A percentile compares a stretch with the other conserved stretches of the same genome.
Conservation (phyloP, 2,888 invertebrate species). For the Ophioninae sp. region DNA sequence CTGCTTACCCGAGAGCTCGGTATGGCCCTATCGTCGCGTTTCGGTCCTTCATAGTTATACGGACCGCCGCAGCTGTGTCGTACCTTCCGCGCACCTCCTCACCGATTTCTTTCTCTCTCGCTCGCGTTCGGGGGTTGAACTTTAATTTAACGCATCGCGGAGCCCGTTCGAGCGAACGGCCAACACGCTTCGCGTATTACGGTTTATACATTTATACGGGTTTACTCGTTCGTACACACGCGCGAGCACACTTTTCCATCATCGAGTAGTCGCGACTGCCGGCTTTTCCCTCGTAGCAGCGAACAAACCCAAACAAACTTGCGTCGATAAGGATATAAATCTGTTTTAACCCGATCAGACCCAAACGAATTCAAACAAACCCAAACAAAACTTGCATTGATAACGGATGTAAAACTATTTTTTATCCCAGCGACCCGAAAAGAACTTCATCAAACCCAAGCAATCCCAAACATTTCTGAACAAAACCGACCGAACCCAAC, state of each 20-base stretch:
- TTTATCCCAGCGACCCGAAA: too few species aligned
- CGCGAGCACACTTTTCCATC: background rate
- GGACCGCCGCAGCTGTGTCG: slow-evolving; percentile 39
- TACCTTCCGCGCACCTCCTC: slow-evolving; percentile 28
- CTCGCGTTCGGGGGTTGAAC: slow-evolving; percentile 73
- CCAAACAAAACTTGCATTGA: background rate
- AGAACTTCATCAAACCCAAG: too few species aligned
- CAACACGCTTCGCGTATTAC: slow-evolving; percentile 60
- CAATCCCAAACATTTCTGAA: too few species aligned
- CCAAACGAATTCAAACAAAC: background rate
- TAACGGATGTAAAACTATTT: too few species aligned
- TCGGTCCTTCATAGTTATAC: slow-evolving; percentile 33
- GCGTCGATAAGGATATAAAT: slow-evolving; percentile 10
- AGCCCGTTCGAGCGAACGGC: slow-evolving; percentile 61
- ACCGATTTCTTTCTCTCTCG: slow-evolving; percentile 55
- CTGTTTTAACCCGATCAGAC: slow-evolving; percentile 20
- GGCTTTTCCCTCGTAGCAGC: background rate
- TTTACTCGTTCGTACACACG: background rate
- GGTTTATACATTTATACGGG: background rate
- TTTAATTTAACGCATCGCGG: slow-evolving; percentile 80
- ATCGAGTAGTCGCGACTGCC: slow-evolving; percentile 11
- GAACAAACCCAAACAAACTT: slow-evolving; percentile 15
- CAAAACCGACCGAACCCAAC: too few species aligned
- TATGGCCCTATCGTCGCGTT: slow-evolving; percentile 38
- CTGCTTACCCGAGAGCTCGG: slow-evolving; percentile 44